phyloP scores from a whole-genome alignment of 2,888 invertebrate species.

The Cerastoderma edule region DNA sequence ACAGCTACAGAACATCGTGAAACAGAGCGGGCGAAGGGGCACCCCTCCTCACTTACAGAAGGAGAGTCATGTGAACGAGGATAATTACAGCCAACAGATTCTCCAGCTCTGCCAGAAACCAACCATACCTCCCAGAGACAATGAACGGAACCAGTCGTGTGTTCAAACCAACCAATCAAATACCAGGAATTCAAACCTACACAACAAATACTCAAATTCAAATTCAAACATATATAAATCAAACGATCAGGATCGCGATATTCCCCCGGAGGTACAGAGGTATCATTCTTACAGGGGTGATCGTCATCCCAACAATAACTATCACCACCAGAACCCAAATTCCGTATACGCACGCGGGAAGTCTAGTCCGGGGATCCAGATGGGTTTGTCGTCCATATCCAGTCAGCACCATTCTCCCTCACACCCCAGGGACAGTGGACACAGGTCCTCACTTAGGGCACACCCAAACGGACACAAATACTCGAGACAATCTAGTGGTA shows the following conservation, averaged over 20 bases:
- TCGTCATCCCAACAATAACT: conserved; percentile 30
- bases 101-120: conserved; percentile 21
- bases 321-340: conserved; percentile 22
- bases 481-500: conserved; percentile 40
- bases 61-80: conserved; percentile 3
- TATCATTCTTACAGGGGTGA: conserved; percentile 41
- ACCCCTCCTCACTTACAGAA: conserved; percentile 60
- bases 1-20: conserved; percentile 54
- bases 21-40: conserved; percentile 62
- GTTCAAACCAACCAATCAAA: conserved; percentile 48
- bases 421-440: conserved; percentile 28
- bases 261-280: conserved; percentile 37
- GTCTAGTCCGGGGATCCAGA: conserved; percentile 56
- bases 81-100: conserved; percentile 28
- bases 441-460: conserved; percentile 27
- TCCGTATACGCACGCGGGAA: conserved; percentile 35
- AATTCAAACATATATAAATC: conserved; percentile 41
- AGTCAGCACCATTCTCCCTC: conserved; percentile 32
- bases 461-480: conserved; percentile 22
- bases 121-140: conserved; percentile 47
- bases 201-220: conserved; percentile 49
- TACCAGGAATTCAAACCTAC: conserved; percentile 37
- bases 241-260: conserved; percentile 30
- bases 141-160: conserved; percentile 40
- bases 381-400: conserved; percentile 60